Evolutionary conservation across 2,888 invertebrate species (phyloP).

Genomic region (Lamellibrachia columna): DNA sequence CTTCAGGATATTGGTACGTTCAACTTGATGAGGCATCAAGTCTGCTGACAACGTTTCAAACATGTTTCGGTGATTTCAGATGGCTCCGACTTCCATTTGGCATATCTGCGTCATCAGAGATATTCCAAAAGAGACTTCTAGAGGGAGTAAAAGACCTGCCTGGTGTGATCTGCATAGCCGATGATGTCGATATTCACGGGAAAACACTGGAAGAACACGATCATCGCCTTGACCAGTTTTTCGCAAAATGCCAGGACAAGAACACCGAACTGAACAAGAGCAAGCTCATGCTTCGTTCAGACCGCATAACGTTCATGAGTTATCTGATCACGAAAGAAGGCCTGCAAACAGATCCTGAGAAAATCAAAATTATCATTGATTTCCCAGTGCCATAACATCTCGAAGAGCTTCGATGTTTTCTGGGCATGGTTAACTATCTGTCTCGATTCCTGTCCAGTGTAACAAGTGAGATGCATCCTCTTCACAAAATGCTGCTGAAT

Average conservation of each 20-base stretch:
- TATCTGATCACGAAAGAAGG: neutral
- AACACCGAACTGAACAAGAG: neutral
- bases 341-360: neutral
- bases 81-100: slow-evolving; percentile 41
- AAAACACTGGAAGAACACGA: slow-evolving; percentile 34
- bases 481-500: slow-evolving; percentile 37
- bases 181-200: slow-evolving; percentile 35
- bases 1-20: slow-evolving; percentile 40
- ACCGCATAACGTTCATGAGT: neutral
- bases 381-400: slow-evolving; percentile 33
- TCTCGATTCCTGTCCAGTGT: slow-evolving; percentile 36
- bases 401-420: slow-evolving; percentile 37
- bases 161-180: slow-evolving; percentile 32
- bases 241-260: slow-evolving; percentile 34
- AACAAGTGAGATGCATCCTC: slow-evolving; percentile 30
- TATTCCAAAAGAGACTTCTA: slow-evolving; percentile 39
- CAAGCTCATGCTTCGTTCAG: neutral
- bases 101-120: slow-evolving; percentile 37
- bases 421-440: slow-evolving; percentile 39
- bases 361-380: slow-evolving; percentile 24
- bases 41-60: slow-evolving; percentile 39
- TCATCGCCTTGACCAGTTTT: slow-evolving; percentile 28
- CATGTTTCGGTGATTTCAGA: slow-evolving; percentile 38
- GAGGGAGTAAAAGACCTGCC: slow-evolving; percentile 36
- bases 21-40: slow-evolving; percentile 33